Evolutionary conservation across 1,140 invertebrate genomes (phyloP).

Genomic region (Orussus abietinus): DNA sequence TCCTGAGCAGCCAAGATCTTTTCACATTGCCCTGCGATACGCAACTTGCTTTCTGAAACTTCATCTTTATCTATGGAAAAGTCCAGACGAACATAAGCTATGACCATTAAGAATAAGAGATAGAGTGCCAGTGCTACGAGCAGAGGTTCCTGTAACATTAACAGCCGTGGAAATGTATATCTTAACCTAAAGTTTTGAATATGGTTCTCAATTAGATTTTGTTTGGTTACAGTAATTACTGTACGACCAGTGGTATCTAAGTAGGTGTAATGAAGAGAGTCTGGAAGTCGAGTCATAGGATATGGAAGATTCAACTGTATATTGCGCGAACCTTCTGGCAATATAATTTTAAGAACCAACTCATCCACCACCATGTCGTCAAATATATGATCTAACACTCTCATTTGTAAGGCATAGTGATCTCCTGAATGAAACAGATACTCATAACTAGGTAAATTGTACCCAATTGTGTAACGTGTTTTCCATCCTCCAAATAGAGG

Average conservation of each 20-base stretch:
- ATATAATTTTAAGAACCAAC: slow-evolving; percentile 83
- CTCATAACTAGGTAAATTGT: slow-evolving; percentile 96
- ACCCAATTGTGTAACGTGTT: slow-evolving; percentile 94
- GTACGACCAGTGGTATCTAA: slow-evolving; percentile 91
- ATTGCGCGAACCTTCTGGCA: slow-evolving; percentile 88
- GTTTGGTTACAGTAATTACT: slow-evolving; percentile 81
- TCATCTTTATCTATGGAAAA: slow-evolving; percentile 81
- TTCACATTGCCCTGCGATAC: slow-evolving; percentile 55
- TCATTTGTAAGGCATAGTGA: slow-evolving; percentile 85
- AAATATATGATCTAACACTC: slow-evolving; percentile 91
- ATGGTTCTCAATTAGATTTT: slow-evolving; percentile 92
- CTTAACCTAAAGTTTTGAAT: slow-evolving; percentile 88
- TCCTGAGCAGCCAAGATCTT: slow-evolving; percentile 62
- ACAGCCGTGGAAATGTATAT: slow-evolving; percentile 81
- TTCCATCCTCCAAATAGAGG: slow-evolving; percentile 99
- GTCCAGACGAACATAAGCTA: slow-evolving; percentile 92
- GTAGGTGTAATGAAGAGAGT: slow-evolving; percentile 87
- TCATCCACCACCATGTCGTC: slow-evolving; percentile 96
- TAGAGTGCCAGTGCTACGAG: slow-evolving; percentile 86
- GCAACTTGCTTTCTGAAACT: slow-evolving; percentile 56
- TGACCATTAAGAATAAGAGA: slow-evolving; percentile 85
- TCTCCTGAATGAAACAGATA: slow-evolving; percentile 83
- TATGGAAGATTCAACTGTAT: slow-evolving; percentile 84
- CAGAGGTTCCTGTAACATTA: slow-evolving; percentile 90
- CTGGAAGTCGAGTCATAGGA: slow-evolving; percentile 66